These are phyloP conservation scores for Eptatretus atami DNA, from an alignment of 2,797 vertebrate species.

Conservation along the genomic window DNA sequence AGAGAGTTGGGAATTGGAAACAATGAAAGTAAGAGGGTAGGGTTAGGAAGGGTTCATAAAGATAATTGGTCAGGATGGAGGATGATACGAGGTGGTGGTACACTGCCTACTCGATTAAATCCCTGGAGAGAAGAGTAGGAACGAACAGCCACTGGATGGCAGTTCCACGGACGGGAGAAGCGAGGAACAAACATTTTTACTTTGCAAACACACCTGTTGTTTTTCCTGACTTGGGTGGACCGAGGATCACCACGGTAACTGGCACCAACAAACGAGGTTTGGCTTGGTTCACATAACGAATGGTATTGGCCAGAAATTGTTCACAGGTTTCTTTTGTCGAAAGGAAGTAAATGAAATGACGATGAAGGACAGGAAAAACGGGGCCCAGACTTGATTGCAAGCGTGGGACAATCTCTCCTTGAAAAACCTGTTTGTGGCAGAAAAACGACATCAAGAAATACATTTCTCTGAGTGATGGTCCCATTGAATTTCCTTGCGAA, in stretches of 20 bases:
- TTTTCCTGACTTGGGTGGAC: slow-evolving; percentile 76
- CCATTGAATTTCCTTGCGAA: too few species aligned
- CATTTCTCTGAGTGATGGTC: too few species aligned
- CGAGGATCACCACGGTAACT: slow-evolving; percentile 36
- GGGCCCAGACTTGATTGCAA: slow-evolving; percentile 17
- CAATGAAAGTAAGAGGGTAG: too few species aligned
- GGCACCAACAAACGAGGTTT: slow-evolving; percentile 29
- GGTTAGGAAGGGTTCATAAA: too few species aligned
- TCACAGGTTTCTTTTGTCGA: slow-evolving; percentile 35
- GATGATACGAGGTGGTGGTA: too few species aligned
- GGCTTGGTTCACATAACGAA: slow-evolving; percentile 49
- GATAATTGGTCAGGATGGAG: too few species aligned
- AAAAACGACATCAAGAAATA: background rate
- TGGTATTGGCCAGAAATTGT: slow-evolving; percentile 44
- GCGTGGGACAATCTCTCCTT: slow-evolving; percentile 35
- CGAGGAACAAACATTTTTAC: too few species aligned
- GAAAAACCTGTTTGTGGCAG: slow-evolving; percentile 18
- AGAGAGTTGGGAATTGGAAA: too few species aligned
- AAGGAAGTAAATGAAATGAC: slow-evolving; percentile 63
- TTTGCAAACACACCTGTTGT: slow-evolving; percentile 27
- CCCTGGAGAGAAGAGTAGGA: too few species aligned
- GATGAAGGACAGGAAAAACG: slow-evolving; percentile 32
- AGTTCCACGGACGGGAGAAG: too few species aligned
- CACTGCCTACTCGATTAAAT: too few species aligned
- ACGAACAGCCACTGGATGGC: too few species aligned